Base-by-base conservation (phyloP, 2,113 vertebrate species). In the Toxostoma redivivum region DNA sequence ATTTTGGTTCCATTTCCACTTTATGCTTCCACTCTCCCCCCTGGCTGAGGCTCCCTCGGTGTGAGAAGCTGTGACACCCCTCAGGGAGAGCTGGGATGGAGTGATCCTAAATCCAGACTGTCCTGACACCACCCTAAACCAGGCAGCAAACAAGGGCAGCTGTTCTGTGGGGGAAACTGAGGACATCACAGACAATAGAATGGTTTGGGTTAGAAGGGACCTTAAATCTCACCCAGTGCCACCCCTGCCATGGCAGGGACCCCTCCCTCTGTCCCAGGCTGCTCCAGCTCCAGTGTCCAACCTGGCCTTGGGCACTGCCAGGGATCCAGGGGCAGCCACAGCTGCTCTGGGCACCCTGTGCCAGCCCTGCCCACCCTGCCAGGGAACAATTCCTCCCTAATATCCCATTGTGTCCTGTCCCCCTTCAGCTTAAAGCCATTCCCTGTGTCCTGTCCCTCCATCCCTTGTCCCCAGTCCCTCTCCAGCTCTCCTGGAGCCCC, bases 161-260 rank as follows among this genome's bases (percentile, higher is more conserved):
- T 62, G 3, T 24, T 33, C 74, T 8, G 8, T 1, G 10, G 56
- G n/a, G 35, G 23, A 38, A 57, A 42, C 15, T 22, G 11, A 69
- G 81, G 54, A 42, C 38, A n/a, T 7, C 33, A 33, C 19, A 58
- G 15, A 50, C 12, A 2, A 31, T 0, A 5, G 6, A 64, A 17
- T 15, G 31, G 50, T 8, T 22, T 80, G 42, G 31, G 9, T 4
- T 35, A 50, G 51, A 72, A 57, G 2, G 14, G 15, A 57, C 4
- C 10, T 37, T 18, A 51, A 44, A 81, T 0, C 2, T 0, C 58
- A 65, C 0, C 50, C 11, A 3, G 2, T 71, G 0, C 25, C 40
- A 30, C 9, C 12, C n/a, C 65, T 12, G 56, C 30, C 42, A 31
- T 19, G 37, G 14, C 86, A 88, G 50, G 42, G 76, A 57, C 50